Evolutionary conservation across 1,140 invertebrate species (phyloP), one percentile per base, ranked within the genome.

Genomic region (Drosophila lini): DNA sequence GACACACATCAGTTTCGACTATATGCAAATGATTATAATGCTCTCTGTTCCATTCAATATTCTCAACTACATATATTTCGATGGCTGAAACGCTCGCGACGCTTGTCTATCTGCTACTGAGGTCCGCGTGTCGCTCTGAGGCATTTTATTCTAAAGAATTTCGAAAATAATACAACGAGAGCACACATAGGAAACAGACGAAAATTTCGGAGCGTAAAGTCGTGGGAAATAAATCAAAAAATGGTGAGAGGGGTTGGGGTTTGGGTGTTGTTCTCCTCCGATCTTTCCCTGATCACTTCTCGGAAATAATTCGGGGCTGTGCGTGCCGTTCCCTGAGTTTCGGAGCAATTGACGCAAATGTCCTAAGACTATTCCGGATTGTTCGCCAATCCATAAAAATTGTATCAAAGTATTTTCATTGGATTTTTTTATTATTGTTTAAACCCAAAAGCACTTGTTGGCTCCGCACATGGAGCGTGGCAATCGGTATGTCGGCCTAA

Each of bases 161-260:
- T 83, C 65, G 52, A 77, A 84, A 84, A 84, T 77, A 80, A 84
- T 67, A 84, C 63, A 77, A 62, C 56, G 65, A 71, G 68, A 80
- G 58, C 38, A 34, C 13, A 13, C 48, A 16, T 16, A 19, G 16
- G 48, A 28, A 68, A 61, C 10, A 59, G 22, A 38, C 22, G 34
- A 53, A 76, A 75, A 52, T 60, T 69, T 81, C 53, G 19, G 70
- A 75, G 74, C 69, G 63, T 47, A 45, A 70, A 64, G 41, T 81
- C 65, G 70, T 62, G 52, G 67, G 32, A 77, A 74, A 88, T 88
- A 88, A 80, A 88, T 88, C 80, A 82, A 76, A 85, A 84, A 88
- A 59, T 71, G 34, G 19, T 15, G 28, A 59, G 41, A 50, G 19
- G 15, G 22, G 2, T 22, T 16, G 7, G 10, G 16, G 55, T 5